A percentile compares a stretch with the other conserved stretches of the same genome.
Evolutionary conservation across 2,797 vertebrate genomes (phyloP).

Genomic region (Gobionotothen gibberifrons): DNA sequence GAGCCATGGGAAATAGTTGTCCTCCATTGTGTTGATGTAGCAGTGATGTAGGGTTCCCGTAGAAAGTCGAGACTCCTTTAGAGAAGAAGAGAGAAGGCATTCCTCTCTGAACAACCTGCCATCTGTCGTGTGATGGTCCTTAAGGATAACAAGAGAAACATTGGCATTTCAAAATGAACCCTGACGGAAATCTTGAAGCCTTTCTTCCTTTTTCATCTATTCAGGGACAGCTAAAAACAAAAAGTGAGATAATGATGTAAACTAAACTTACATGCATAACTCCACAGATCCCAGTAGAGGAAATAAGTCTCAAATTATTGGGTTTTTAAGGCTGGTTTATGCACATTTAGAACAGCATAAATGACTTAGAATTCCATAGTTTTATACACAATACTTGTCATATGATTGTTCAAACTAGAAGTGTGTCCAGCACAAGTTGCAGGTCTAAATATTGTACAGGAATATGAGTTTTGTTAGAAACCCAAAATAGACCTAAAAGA

Average conservation of each 20-base stretch:
- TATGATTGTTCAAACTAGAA: too few relatives aligned
- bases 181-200: not conserved
- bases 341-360: too few relatives aligned
- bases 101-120: constrained; percentile 16
- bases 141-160: constrained; percentile 1
- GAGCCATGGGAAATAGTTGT: constrained; percentile 33
- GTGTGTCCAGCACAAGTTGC: too few relatives aligned
- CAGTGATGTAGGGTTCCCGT: constrained; percentile 14
- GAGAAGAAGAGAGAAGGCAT: constrained; percentile 5
- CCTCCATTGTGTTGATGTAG: constrained; percentile 34
- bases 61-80: constrained; percentile 17
- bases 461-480: not conserved
- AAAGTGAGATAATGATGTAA: not conserved
- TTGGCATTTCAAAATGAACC: not conserved
- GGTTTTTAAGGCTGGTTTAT: too few relatives aligned
- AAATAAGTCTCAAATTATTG: too few relatives aligned
- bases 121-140: constrained; percentile 11
- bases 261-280: too few relatives aligned
- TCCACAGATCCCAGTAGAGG: too few relatives aligned
- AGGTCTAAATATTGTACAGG: not conserved
- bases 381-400: too few relatives aligned
- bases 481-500: not conserved
- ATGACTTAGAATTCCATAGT: too few relatives aligned
- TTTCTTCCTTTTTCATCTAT: constrained; percentile 4
- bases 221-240: not conserved